phyloP scores from a whole-genome alignment of 2,797 vertebrate genomes.

The Heteromormyrus szaboi region DNA sequence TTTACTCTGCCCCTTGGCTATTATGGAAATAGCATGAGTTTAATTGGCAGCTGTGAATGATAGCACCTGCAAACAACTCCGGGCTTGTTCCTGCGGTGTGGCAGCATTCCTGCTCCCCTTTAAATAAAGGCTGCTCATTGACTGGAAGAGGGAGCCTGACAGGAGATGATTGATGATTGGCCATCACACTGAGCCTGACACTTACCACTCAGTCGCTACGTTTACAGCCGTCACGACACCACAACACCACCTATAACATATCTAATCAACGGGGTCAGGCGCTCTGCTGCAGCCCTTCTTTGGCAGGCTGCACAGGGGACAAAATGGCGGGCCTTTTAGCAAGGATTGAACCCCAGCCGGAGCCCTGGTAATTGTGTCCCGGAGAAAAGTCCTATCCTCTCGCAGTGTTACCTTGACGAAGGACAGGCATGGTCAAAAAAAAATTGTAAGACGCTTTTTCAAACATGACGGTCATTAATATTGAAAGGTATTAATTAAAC shows the following conservation, averaged over 20 bases:
- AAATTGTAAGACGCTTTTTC: not conserved
- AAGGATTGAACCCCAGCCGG: not conserved
- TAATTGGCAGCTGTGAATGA: slow-evolving; percentile 77
- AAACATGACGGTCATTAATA: not conserved
- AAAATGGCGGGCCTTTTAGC: not conserved
- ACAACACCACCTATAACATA: slow-evolving; percentile 24
- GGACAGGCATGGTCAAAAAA: not conserved
- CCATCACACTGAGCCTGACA: slow-evolving; percentile 69
- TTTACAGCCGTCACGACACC: slow-evolving; percentile 26
- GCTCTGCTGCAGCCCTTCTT: not conserved
- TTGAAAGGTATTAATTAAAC: not conserved
- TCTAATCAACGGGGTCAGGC: slow-evolving; percentile 2
- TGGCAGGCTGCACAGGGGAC: not conserved
- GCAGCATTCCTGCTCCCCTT: slow-evolving; percentile 72
- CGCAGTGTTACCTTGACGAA: not conserved
- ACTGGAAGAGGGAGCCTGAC: slow-evolving; percentile 64
- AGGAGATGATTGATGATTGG: slow-evolving; percentile 71
- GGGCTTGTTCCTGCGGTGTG: slow-evolving; percentile 75
- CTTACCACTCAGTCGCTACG: slow-evolving; percentile 16
- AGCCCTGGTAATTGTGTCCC: not conserved
- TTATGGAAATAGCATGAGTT: slow-evolving; percentile 72
- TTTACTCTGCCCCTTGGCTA: slow-evolving; percentile 64
- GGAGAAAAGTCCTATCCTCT: not conserved
- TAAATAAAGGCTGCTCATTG: slow-evolving; percentile 74
- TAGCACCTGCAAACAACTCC: slow-evolving; percentile 78